Base-by-base conservation (phyloP, 2,888 invertebrate genomes). In the Cheilosia variabilis region DNA sequence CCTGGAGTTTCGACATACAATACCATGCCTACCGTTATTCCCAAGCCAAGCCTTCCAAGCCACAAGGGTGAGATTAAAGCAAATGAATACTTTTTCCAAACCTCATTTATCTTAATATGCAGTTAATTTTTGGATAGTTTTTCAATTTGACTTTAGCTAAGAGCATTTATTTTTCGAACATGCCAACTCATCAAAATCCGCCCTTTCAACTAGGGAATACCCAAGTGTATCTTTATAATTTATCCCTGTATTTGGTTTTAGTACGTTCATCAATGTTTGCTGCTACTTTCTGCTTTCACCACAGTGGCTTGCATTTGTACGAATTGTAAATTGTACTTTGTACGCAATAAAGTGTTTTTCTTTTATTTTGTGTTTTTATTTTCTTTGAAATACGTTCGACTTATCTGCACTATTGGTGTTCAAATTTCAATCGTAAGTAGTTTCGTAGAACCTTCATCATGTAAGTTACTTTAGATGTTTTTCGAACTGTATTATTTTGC, bases 61-160 rank as follows among this genome's bases (percentile, higher is more conserved):
- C 17, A 22, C 43, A 75, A 66, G 60, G 83, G 83, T 84, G 83
- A 84, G 83, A 83, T 73, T 62, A 55, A 62, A 63, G 17, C 69
- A 72, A 53, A 60, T 17, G 60, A 75, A 24, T 41, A 47, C 37
- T 37, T 57, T 71, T 65, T 81, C 31, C 31, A 66, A 75, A 62
- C 27, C 58, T 65, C 66, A 58, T 80, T 50, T 79, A 52, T 63
- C 71, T 75, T 43, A 45, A 22, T 31, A 63, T 19, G 58, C 71
- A 77, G 65, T 71, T 76, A 31, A 47, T 65, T 45, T 22, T 75
- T 75, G 47, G 53, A 75, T 75, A 69, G 75, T 68, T 80, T 53
- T 60, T 34, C 27, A 66, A 62, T 57, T 80, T 55, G 80, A 68
- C 62, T 41, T 72, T 65, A 66, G 76, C 68, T 60, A 76, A 73